Percentiles rank a stretch among this genome's conserved stretches.
Evolutionary conservation across 2,113 vertebrate genomes (phyloP).

Genomic region (Lepisosteus oculatus): DNA sequence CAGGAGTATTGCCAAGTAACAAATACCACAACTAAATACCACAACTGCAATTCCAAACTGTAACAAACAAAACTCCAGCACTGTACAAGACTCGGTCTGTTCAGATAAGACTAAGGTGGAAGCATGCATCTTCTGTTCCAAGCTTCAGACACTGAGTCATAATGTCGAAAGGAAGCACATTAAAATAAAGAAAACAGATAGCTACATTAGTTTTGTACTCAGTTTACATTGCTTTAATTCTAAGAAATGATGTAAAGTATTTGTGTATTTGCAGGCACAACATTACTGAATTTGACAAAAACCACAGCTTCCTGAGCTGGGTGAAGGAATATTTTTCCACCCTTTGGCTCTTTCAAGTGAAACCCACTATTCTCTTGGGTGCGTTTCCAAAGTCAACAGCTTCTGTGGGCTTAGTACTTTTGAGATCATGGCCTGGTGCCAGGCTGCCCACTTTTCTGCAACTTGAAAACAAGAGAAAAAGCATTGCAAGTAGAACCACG

Average conservation of each 20-base stretch:
- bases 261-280: neutral
- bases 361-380: neutral
- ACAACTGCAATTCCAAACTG: neutral
- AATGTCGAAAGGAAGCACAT: neutral
- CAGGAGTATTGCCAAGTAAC: too few relatives aligned
- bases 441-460: neutral
- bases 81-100: too few relatives aligned
- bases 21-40: neutral
- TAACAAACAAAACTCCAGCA: neutral
- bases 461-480: neutral
- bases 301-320: conserved; percentile 8
- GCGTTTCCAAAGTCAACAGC: conserved; percentile 17
- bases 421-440: neutral
- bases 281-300: conserved; percentile 11
- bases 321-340: neutral
- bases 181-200: neutral
- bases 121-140: neutral
- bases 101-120: neutral
- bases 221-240: conserved; percentile 4
- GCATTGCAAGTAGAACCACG: neutral
- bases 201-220: neutral
- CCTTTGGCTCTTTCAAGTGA: neutral
- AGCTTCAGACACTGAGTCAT: neutral
- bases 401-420: conserved; percentile 4
- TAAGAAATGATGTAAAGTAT: conserved; percentile 7